Base-by-base conservation (phyloP, 1,140 invertebrate genomes). In the Pararge aegeria region DNA sequence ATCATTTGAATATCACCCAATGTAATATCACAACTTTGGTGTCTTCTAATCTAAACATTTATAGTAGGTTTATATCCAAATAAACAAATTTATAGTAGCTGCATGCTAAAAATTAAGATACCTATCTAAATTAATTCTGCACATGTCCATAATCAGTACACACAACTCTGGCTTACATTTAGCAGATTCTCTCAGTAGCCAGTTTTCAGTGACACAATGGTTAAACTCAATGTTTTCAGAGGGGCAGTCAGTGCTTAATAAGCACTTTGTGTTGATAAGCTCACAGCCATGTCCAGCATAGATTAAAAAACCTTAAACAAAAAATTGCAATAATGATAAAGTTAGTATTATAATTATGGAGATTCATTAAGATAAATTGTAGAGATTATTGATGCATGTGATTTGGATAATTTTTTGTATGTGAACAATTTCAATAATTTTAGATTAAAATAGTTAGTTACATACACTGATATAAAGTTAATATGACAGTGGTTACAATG, bases 271-370 rank as follows among this genome's bases (percentile, higher is more conserved):
- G 44, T 89, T 89, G 30, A 79, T 81, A 42, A 90, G 34, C 59
- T 90, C 85, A 68, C 84, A 89, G 4, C 89, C 89, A 73, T 90
- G 89, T 7, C 89, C 89, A 16, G 86, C 89, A 66, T 89, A 90
- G 59, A 90, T 90, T 21, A 90, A 76, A 27, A 90, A 80, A 69
- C 78, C 89, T 90, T 70, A 37, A 88, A 87, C 49, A 27, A 7
- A 30, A 5, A 30, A 30, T 5, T 30, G 3, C 10, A 12, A 34
- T 34, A 34, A 12, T 12, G 4, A 12, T 12, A 34, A 2, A 4
- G 10, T 34, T 0, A 10, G 24, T 24, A 2, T 24, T 24, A 24
- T 7, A 24, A n/a, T n/a, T n/a, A n/a, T n/a, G n/a, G n/a, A n/a
- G n/a, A n/a, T n/a, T n/a, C n/a, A n/a, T n/a, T n/a, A n/a, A n/a